A percentile compares a stretch with the other conserved stretches of the same genome.
Evolutionary conservation across 2,888 invertebrate genomes (phyloP).

Genomic region (Teleogryllus oceanicus): DNA sequence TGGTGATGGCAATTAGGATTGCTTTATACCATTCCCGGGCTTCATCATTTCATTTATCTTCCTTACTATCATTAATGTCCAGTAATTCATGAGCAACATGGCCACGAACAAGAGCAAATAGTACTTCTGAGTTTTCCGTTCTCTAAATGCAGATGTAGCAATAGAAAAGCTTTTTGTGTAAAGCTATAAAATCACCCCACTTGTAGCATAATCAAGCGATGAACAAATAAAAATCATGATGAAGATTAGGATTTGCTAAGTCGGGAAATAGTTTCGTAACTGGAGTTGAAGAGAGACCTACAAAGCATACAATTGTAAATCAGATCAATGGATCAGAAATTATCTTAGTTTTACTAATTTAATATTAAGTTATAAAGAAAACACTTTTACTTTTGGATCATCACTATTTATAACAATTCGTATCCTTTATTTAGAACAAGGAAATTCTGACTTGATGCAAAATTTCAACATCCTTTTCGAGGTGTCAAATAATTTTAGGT

Average conservation of each 20-base stretch:
- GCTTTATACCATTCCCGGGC: constrained; percentile 58
- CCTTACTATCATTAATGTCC: constrained; percentile 58
- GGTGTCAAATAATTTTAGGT: not conserved
- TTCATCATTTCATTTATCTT: constrained; percentile 55
- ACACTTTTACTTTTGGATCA: constrained; percentile 58
- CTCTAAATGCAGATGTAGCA: constrained; percentile 61
- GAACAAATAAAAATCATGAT: constrained; percentile 66
- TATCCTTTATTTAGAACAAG: constrained; percentile 68
- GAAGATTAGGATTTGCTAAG: constrained; percentile 50
- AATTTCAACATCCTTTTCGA: constrained; percentile 46
- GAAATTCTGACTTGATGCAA: constrained; percentile 62
- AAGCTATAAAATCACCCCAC: constrained; percentile 71
- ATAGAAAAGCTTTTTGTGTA: constrained; percentile 61
- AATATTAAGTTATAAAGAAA: no score
- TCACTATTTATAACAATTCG: constrained; percentile 75
- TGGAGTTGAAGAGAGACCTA: constrained; percentile 64
- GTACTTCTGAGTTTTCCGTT: constrained; percentile 63
- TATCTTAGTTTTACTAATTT: not conserved
- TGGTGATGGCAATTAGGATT: constrained; percentile 52
- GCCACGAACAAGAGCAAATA: constrained; percentile 73
- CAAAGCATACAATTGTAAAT: not conserved
- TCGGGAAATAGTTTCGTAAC: constrained; percentile 53
- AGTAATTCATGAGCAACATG: constrained; percentile 56
- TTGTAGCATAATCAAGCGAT: constrained; percentile 74
- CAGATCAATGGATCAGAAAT: not conserved